Evolutionary conservation across 2,888 invertebrate species (phyloP).

Genomic region (Orthonychiurus folsomi): DNA sequence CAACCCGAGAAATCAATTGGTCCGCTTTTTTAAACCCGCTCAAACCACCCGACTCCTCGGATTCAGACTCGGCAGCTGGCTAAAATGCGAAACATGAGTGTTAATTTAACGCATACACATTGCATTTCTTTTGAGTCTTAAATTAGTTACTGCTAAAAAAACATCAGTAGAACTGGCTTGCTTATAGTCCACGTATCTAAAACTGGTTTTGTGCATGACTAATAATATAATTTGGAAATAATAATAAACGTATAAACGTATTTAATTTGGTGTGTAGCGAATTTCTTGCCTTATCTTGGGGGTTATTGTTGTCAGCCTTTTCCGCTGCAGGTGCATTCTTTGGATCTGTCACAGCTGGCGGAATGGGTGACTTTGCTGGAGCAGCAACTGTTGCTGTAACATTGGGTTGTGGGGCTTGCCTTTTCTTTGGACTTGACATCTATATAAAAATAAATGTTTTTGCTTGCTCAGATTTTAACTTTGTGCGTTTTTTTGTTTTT

Average conservation of each 20-base stretch:
- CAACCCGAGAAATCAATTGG: conserved; percentile 8
- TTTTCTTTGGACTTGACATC: background rate
- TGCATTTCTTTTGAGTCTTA: too few species aligned
- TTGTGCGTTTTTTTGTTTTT: too few species aligned
- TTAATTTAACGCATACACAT: too few species aligned
- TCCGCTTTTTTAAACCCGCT: conserved; percentile 7
- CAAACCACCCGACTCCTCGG: conserved; percentile 10
- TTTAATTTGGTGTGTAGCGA: too few species aligned
- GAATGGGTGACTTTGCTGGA: background rate
- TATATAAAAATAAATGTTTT: background rate
- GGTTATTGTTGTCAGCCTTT: background rate
- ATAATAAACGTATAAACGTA: too few species aligned
- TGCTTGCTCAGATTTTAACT: too few species aligned
- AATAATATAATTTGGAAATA: too few species aligned
- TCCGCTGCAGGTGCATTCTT: background rate
- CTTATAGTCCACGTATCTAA: too few species aligned
- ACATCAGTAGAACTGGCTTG: too few species aligned
- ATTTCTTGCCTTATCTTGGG: background rate
- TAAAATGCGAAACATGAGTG: background rate
- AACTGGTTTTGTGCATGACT: too few species aligned
- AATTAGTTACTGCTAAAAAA: too few species aligned
- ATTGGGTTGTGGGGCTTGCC: background rate
- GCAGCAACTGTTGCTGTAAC: background rate
- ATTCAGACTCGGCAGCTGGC: background rate
- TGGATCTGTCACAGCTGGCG: background rate